Conservation (phyloP, 1,140 invertebrate genomes). For the Rhizoglyphus robini region DNA sequence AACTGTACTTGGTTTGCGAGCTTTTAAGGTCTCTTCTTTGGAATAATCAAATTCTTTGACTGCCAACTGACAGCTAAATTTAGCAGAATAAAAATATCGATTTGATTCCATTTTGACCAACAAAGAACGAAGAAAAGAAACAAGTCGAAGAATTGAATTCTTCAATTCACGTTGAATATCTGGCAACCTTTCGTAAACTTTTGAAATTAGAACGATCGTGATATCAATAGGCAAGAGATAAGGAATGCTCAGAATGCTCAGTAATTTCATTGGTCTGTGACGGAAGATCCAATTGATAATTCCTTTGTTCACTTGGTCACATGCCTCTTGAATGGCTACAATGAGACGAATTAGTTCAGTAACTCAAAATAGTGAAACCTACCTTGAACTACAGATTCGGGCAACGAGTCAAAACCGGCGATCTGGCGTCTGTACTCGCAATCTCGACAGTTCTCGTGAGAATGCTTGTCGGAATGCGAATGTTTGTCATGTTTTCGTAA, state of each 20-base stretch:
- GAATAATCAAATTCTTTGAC: conserved; percentile 46
- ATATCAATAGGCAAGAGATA: conserved; percentile 72
- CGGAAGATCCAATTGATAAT: conserved; percentile 76
- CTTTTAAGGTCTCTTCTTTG: conserved; percentile 31
- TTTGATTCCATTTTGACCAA: conserved; percentile 12
- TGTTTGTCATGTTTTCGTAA: conserved; percentile 1
- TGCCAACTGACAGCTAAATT: conserved; percentile 49
- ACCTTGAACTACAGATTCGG: conserved; percentile 31
- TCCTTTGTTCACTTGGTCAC: conserved; percentile 75
- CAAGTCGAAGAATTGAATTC: conserved; percentile 10
- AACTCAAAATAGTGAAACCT: background rate
- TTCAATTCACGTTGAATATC: conserved; percentile 18
- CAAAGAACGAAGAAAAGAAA: conserved; percentile 18
- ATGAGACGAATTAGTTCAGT: too few relatives aligned
- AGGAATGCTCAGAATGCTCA: conserved; percentile 63
- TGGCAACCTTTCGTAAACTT: conserved; percentile 16
- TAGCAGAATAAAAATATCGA: conserved; percentile 19
- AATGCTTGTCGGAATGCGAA: background rate
- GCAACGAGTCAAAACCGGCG: conserved; percentile 30
- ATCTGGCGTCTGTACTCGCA: conserved; percentile 25
- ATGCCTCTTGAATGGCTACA: conserved; percentile 77
- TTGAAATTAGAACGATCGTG: conserved; percentile 33
- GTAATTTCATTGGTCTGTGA: conserved; percentile 57
- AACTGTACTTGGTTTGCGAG: background rate
- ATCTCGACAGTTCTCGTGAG: conserved; percentile 23